Conservation (phyloP, 2,113 vertebrate genomes). For the Sander lucioperca region DNA sequence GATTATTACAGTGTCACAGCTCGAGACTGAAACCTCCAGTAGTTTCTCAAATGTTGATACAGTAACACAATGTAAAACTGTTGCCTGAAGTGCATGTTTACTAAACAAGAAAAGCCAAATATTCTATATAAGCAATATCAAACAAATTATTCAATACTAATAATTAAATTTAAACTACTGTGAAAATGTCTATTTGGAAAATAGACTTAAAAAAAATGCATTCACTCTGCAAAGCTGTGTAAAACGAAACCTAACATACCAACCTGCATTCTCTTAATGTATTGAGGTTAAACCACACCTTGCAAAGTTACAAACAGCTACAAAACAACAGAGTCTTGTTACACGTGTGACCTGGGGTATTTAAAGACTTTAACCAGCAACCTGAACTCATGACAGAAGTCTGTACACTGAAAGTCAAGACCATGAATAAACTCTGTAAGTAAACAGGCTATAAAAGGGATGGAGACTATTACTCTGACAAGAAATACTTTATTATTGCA, state of each 20-base stretch:
- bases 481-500: constrained; percentile 10
- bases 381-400: constrained; percentile 45
- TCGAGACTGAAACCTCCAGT: not conserved
- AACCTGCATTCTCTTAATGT: constrained; percentile 56
- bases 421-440: constrained; percentile 41
- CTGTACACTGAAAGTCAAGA: constrained; percentile 58
- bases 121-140: not conserved
- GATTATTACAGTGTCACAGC: not conserved
- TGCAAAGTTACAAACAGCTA: constrained; percentile 59
- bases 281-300: constrained; percentile 73
- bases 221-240: constrained; percentile 19
- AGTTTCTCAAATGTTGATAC: not conserved
- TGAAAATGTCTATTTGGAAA: not conserved
- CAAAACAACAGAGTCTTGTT: constrained; percentile 65
- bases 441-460: constrained; percentile 23
- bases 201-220: not conserved
- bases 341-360: constrained; percentile 53
- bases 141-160: not conserved
- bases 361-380: constrained; percentile 61
- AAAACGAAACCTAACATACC: constrained; percentile 53
- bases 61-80: not conserved
- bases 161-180: not conserved
- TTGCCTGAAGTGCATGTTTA: not conserved
- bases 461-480: not conserved
- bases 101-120: not conserved